Conservation (phyloP, 1,140 invertebrate species). For the Manduca sexta region DNA sequence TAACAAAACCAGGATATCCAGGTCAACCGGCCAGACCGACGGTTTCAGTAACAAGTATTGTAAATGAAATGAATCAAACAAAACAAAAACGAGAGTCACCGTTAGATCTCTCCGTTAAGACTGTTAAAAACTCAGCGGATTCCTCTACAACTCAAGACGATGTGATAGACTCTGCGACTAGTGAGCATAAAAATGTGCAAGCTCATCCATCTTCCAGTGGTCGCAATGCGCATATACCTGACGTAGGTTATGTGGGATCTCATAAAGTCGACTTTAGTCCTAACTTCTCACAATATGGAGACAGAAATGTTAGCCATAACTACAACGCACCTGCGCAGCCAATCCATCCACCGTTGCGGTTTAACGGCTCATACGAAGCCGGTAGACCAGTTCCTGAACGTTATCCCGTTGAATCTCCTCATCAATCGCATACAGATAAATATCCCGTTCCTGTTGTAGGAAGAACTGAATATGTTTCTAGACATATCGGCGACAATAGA, state of each 20-base stretch:
- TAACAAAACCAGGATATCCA: slow-evolving; percentile 49
- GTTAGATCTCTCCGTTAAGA: slow-evolving; percentile 88
- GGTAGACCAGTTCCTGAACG: slow-evolving; percentile 29
- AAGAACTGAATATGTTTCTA: slow-evolving; percentile 58
- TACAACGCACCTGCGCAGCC: slow-evolving; percentile 29
- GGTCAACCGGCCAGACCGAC: slow-evolving; percentile 64
- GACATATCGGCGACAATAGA: slow-evolving; percentile 43
- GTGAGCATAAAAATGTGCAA: slow-evolving; percentile 57
- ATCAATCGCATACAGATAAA: slow-evolving; percentile 46
- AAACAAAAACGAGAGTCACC: slow-evolving; percentile 82
- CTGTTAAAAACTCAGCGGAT: slow-evolving; percentile 87
- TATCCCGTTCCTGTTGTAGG: slow-evolving; percentile 32
- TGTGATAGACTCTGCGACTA: slow-evolving; percentile 60
- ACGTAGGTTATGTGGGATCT: slow-evolving; percentile 58
- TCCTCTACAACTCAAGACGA: slow-evolving; percentile 87
- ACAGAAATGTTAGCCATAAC: slow-evolving; percentile 34
- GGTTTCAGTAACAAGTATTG: slow-evolving; percentile 64
- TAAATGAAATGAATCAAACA: slow-evolving; percentile 68
- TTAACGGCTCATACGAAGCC: slow-evolving; percentile 47
- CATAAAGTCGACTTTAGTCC: slow-evolving; percentile 82
- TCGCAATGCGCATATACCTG: slow-evolving; percentile 29
- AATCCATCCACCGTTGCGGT: slow-evolving; percentile 29
- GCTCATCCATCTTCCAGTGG: slow-evolving; percentile 36
- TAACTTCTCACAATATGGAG: slow-evolving; percentile 75
- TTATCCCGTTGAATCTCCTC: slow-evolving; percentile 50